Evolutionary conservation across 2,888 invertebrate species (phyloP).

Genomic region (Macrostomum cliftonense): DNA sequence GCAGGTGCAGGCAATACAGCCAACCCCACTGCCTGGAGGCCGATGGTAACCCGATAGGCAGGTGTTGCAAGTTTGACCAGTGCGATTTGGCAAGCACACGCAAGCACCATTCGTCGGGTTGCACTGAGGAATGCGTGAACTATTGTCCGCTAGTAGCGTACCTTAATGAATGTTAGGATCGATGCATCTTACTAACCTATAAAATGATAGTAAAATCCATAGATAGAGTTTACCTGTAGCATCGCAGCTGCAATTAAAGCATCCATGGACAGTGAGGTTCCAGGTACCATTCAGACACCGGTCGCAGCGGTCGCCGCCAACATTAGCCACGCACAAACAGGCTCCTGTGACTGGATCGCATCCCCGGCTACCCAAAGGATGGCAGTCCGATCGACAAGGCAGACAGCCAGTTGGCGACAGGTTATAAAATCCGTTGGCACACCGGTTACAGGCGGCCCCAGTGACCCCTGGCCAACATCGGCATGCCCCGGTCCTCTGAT

Average conservation of each 20-base stretch:
- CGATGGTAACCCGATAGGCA: conserved; percentile 14
- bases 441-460: no score
- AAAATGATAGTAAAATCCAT: no score
- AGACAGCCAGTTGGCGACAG: no score
- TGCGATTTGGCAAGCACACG: conserved; percentile 24
- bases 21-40: no score
- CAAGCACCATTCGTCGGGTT: conserved; percentile 32
- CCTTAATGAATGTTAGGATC: no score
- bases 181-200: no score
- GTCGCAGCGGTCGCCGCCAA: conserved; percentile 21
- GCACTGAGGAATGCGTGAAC: conserved; percentile 17
- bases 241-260: conserved; percentile 30
- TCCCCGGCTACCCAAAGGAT: conserved; percentile 14
- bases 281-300: conserved; percentile 25
- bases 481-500: no score
- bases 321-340: conserved; percentile 27
- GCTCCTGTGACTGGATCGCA: conserved; percentile 33
- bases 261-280: conserved; percentile 24
- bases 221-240: conserved; percentile 18
- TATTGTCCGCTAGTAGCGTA: no score
- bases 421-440: no score
- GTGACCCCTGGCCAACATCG: no score
- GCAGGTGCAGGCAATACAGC: conserved; percentile 26
- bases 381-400: no score
- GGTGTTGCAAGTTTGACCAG: conserved; percentile 25